Base-by-base conservation (phyloP, 1,140 invertebrate genomes). In the Battus philenor region DNA sequence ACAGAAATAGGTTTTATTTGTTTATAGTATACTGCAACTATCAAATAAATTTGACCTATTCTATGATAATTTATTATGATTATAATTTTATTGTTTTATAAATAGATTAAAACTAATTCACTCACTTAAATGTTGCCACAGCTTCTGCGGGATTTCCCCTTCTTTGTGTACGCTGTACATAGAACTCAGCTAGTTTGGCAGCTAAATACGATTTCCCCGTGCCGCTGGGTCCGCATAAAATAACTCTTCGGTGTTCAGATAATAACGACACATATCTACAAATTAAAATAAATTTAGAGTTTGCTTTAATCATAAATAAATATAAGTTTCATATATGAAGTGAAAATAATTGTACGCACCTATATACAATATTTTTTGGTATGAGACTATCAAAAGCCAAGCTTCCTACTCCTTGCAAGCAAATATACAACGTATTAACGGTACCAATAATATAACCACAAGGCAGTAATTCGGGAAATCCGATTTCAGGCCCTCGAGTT, bases 171-270 rank as follows among this genome's bases (percentile, higher is more conserved):
- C 90, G 86, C 55, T 91, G 79, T 55, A 93, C 94, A 52, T 98
- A 90, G 70, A 95, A 97, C 75, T 97, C 94, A 0, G 97, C 97
- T 9, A 99, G 83, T 76, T 97, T 96, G n/a, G 95, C 93, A 1
- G 97, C 97, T 26, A 99, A 85, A 71, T 98, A 98, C 2, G 96
- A 97, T 80, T 99, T 99, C 3, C 98, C 98, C 0, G 97, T 99
- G 17, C 97, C 98, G 69, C 95, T 97, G 1, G 97, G 96, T 0
- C 98, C 98, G 87, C 96, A 98, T 1, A 99, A 85, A 32, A 99
- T 98, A 16, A 99, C 92, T 10, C 97, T 87, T 20, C 96, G 88
- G 84, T 99, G 96, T 69, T 99, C 97, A 12, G 93, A 92, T 32
- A 99, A 78, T 27, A 98, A 86, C 2, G 94, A 93, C 2, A 97